Evolutionary conservation across 2,113 vertebrate species (phyloP).

Genomic region (Spheniscus mendiculus): DNA sequence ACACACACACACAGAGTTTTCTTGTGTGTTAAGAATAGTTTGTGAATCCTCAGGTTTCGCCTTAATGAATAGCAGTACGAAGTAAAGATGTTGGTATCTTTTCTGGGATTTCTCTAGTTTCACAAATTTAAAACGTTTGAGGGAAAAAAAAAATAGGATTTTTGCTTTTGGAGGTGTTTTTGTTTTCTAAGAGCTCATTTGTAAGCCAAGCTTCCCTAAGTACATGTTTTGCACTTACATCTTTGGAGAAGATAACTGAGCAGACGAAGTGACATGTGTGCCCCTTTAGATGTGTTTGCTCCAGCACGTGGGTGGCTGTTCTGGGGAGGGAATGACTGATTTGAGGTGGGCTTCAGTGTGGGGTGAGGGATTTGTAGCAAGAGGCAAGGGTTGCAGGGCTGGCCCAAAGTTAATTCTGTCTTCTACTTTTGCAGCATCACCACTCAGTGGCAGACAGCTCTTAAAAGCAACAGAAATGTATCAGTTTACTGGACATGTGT

Average conservation of each 20-base stretch:
- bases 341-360: not conserved
- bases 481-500: not conserved
- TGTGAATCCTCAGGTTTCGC: not conserved
- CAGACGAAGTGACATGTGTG: rapidly evolving
- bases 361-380: not conserved
- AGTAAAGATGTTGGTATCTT: not conserved
- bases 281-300: not conserved
- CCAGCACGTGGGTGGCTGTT: not conserved
- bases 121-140: not conserved
- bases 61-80: not conserved
- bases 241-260: not conserved
- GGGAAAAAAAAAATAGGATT: not conserved
- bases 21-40: not conserved
- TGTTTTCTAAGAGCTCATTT: not conserved
- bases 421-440: not conserved
- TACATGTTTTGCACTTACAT: not conserved
- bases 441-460: not conserved
- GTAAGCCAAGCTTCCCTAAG: not conserved
- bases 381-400: not conserved
- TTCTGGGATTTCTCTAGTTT: not conserved
- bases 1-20: not conserved
- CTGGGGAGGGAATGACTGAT: not conserved
- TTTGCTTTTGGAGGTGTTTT: not conserved
- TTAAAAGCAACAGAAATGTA: not conserved
- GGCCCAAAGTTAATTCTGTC: not conserved